phyloP scores from a whole-genome alignment of 2,113 vertebrate genomes.

The Coregonus clupeaformis region DNA sequence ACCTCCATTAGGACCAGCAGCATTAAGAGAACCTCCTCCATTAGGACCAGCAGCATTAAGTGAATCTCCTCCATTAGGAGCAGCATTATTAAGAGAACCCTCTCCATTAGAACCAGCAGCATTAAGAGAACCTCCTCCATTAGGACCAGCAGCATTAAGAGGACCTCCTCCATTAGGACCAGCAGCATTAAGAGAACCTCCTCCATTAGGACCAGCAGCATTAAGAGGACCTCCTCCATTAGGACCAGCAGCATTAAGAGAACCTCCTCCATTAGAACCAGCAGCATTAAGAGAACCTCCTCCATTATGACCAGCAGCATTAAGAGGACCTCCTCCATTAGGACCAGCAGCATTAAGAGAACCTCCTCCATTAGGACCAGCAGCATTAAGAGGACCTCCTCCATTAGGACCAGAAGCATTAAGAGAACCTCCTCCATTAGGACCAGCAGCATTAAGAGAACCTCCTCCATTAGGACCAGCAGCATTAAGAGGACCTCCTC shows the following conservation, averaged over 20 bases:
- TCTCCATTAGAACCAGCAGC: constrained; percentile 3
- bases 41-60: constrained; percentile 6
- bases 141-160: too few species aligned
- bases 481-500: constrained; percentile 17
- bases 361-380: constrained; percentile 8
- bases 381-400: constrained; percentile 4
- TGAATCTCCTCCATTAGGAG: too few species aligned
- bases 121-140: too few species aligned
- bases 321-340: too few species aligned
- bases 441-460: constrained; percentile 1
- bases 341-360: too few species aligned
- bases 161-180: constrained; percentile 8
- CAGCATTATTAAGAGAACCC: too few species aligned
- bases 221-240: constrained; percentile 21
- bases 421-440: constrained; percentile 15
- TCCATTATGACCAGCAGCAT: constrained; percentile 3
- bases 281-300: constrained; percentile 17
- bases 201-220: too few species aligned
- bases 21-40: constrained; percentile 17
- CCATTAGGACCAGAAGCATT: too few species aligned
- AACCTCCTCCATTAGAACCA: too few species aligned
- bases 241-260: constrained; percentile 4
- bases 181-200: constrained; percentile 2
- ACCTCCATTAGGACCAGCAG: too few species aligned
- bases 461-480: too few species aligned